Conservation (phyloP, 2,113 vertebrate genomes). For the Polyodon spathula region DNA sequence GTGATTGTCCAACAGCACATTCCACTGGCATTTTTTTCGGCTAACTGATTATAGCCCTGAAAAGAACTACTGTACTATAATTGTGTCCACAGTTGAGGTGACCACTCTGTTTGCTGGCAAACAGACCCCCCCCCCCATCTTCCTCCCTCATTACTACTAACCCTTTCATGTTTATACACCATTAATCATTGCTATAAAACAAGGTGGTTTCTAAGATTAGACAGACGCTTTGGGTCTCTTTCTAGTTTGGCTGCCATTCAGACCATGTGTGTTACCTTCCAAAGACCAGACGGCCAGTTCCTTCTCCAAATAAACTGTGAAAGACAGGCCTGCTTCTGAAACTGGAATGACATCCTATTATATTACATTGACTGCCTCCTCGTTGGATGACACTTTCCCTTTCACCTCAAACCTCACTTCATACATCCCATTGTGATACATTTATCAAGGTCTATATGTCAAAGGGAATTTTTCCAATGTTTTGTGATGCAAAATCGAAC, state of each 20-base stretch:
- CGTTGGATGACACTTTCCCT: background rate
- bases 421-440: no score
- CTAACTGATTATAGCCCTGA: background rate
- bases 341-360: background rate
- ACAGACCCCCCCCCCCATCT: background rate
- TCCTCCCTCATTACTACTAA: background rate
- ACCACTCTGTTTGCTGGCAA: background rate
- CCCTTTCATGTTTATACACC: background rate
- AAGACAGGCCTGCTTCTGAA: background rate
- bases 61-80: background rate
- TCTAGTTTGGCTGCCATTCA: background rate
- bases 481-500: no score
- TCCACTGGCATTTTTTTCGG: no score
- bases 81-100: background rate
- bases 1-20: no score
- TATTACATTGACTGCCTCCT: background rate
- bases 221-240: background rate
- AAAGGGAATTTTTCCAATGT: no score
- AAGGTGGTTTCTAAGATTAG: background rate
- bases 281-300: background rate
- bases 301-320: background rate
- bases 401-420: no score
- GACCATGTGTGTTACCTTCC: background rate
- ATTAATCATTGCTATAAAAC: background rate
- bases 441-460: no score